Base-by-base conservation (phyloP, 2,113 vertebrate genomes). In the Cheilinus undulatus region DNA sequence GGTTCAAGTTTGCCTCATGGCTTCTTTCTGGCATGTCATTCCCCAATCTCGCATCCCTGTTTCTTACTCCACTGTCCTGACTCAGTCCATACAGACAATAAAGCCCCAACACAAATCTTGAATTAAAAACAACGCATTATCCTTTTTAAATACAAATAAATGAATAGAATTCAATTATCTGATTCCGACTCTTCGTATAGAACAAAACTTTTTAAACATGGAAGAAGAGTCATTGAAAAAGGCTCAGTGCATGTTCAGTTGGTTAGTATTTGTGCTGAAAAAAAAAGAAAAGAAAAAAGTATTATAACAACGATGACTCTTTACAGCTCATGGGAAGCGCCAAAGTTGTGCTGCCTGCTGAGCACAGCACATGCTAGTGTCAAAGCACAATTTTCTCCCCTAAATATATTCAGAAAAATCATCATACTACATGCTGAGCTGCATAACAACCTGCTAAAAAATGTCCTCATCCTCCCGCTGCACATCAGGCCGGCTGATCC, bases 401-500 rank as follows among this genome's bases (percentile, higher is more conserved):
- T 24, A 12, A 17, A 50, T 14, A 58, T 11, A 3, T 7, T 52
- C 54, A 54, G 14, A 46, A 23, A 40, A 28, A 32, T 27, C 28
- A 26, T 10, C n/a, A 40, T 3, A 54, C 48, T 7, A 30, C 56
- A 43, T 7, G 26, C 22, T 30, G 57, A 23, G 19, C 22, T 51
- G 43, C 43, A 58, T 53, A 52, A 64, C 34, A 63, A 30, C 22
- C 43, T 22, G 17, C 22, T 54, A 48, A 73, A 54, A 58, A 58
- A 28, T 69, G 38, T 28, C 28, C 45, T 38, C 28, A 28, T 40
- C 49, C 59, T 59, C 12, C 28, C 32, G 62, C 30, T 54, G 24
- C 60, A 28, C 56, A 67, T 65, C 53, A 66, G 40, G 24, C 20
- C 20, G 10, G 24, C 24, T 49, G 34, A 64, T 42, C 24, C 43